phyloP scores from a whole-genome alignment of 2,888 invertebrate species.

The Drosophila histrio region DNA sequence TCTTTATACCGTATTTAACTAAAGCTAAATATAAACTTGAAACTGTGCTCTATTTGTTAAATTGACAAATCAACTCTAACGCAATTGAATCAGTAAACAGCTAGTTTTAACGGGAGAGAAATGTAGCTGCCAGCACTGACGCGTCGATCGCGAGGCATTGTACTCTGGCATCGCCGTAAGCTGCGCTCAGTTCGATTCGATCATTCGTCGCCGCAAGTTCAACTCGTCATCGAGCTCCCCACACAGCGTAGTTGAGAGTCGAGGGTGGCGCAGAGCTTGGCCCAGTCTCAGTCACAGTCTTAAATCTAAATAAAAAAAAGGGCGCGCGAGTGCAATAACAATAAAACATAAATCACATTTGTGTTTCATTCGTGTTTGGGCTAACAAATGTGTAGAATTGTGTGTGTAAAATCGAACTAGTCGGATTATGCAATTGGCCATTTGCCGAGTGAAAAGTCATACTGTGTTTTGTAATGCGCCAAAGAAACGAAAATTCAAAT shows the following conservation, averaged over 20 bases:
- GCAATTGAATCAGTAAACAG: background rate
- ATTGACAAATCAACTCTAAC: too few species aligned
- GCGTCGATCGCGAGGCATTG: slow-evolving; percentile 35
- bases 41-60: too few species aligned
- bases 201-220: slow-evolving; percentile 69
- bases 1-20: too few species aligned
- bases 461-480: slow-evolving; percentile 46
- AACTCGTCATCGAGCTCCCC: slow-evolving; percentile 45
- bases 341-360: slow-evolving; percentile 10
- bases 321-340: slow-evolving; percentile 66
- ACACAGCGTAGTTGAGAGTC: slow-evolving; percentile 47
- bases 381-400: slow-evolving; percentile 28
- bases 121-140: slow-evolving; percentile 10
- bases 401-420: slow-evolving; percentile 18
- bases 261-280: slow-evolving; percentile 66
- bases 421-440: slow-evolving; percentile 51
- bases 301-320: slow-evolving; percentile 54
- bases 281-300: slow-evolving; percentile 42
- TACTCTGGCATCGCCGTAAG: slow-evolving; percentile 34
- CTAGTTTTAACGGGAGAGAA: slow-evolving; percentile 16
- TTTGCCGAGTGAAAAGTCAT: slow-evolving; percentile 45
- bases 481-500: slow-evolving; percentile 48
- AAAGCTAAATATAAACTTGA: too few species aligned
- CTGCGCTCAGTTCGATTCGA: slow-evolving; percentile 67
- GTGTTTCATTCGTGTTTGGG: background rate